Base-by-base conservation (phyloP, 1,140 invertebrate species). In the Pachypeltis micranthus region DNA sequence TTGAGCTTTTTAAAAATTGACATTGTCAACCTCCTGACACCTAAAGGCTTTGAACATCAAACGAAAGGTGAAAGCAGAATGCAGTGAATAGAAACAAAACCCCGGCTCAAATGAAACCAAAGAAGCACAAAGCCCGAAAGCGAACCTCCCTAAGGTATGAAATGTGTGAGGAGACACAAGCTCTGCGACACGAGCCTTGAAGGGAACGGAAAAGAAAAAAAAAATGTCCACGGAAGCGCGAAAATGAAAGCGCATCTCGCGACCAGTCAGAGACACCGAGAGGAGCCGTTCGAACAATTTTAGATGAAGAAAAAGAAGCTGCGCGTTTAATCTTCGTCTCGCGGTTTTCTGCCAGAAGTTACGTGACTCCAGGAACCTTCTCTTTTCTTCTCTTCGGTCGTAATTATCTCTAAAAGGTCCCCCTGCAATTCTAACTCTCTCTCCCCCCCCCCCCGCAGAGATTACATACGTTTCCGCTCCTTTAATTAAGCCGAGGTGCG, bases 351-450 rank as follows among this genome's bases (percentile, higher is more conserved):
- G 21, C 47, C 4, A 51, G 12, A 10, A 10, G 7, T 4, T 51
- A 51, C 47, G n/a, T 39, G 47, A 51, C 47, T 39, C 4, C 19
- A 51, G 47, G n/a, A n/a, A n/a, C 10, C 12, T 21, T 51, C 10
- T 21, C 10, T 51, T 51, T 21, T 21, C 23, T 7, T 51, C 21
- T 21, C 21, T 51, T 21, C 47, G 10, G 4, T 21, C 7, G 47
- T 51, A 51, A 51, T 51, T 51, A 51, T 51, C 47, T 51, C 47
- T 51, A 51, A 51, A 51, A 51, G 47, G 47, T 51, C 10, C 19
- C 47, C 4, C 4, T 4, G 19, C 12, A 51, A 51, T 21, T 14
- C 23, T 51, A n/a, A n/a, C n/a, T n/a, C n/a, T n/a, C n/a, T n/a
- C n/a, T n/a, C n/a, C n/a, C n/a, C n/a, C n/a, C n/a, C n/a, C 23